These are phyloP conservation scores for Dinomys branickii DNA, from an alignment of 2,113 vertebrate genomes.

Conservation along the genomic window DNA sequence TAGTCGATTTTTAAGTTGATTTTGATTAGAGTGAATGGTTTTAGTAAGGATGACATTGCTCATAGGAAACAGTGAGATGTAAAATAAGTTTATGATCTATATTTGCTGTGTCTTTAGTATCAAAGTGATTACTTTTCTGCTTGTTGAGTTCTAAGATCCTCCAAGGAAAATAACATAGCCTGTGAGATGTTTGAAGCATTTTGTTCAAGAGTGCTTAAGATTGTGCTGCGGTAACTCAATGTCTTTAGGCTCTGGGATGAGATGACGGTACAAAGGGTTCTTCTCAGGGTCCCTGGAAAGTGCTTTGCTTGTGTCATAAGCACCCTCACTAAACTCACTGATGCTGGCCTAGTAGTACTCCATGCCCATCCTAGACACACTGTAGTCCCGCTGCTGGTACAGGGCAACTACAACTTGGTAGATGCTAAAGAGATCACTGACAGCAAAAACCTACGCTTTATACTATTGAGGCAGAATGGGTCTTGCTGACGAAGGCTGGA, in stretches of 20 bases:
- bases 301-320: conserved; percentile 93
- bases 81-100: not conserved
- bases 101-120: not conserved
- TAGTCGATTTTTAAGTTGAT: not conserved
- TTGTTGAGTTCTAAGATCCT: not conserved
- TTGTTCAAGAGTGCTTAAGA: conserved; percentile 81
- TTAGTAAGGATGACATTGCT: not conserved
- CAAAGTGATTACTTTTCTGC: not conserved
- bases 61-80: not conserved
- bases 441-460: conserved; percentile 89
- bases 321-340: conserved; percentile 91
- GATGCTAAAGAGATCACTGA: conserved; percentile 92
- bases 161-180: not conserved
- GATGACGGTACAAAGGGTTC: conserved; percentile 91
- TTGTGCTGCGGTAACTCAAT: conserved; percentile 89
- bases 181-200: not conserved
- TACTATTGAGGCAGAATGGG: not conserved
- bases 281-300: conserved; percentile 91
- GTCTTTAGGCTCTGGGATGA: conserved; percentile 91
- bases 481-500: not conserved
- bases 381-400: conserved; percentile 93
- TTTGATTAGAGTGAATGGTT: not conserved
- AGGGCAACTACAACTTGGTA: conserved; percentile 92
- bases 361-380: conserved; percentile 91
- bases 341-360: conserved; percentile 91